phyloP scores from a whole-genome alignment of 2,888 invertebrate genomes.

The Calephelis perditalis region DNA sequence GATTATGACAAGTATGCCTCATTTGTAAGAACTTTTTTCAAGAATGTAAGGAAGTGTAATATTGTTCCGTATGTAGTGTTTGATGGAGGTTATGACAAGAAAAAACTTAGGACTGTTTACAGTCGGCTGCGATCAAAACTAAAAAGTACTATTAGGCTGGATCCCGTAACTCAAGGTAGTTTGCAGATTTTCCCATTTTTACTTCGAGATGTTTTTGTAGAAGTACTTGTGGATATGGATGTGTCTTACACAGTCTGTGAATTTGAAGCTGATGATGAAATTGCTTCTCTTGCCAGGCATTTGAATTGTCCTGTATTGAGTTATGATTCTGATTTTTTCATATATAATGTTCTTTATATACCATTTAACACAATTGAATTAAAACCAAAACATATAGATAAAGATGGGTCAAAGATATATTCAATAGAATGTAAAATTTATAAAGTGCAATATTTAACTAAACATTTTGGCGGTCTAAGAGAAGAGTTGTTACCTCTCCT shows the following conservation, averaged over 20 bases:
- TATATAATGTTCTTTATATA: conserved; percentile 90
- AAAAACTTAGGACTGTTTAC: conserved; percentile 83
- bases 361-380: conserved; percentile 83
- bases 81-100: conserved; percentile 87
- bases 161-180: conserved; percentile 73
- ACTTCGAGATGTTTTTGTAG: conserved; percentile 85
- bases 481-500: conserved; percentile 85
- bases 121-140: conserved; percentile 80
- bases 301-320: conserved; percentile 92
- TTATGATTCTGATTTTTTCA: conserved; percentile 96
- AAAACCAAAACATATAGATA: conserved; percentile 49
- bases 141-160: conserved; percentile 73
- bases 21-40: conserved; percentile 82
- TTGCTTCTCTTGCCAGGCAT: conserved; percentile 88
- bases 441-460: conserved; percentile 82
- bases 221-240: conserved; percentile 81
- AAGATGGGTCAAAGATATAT: conserved; percentile 46
- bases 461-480: conserved; percentile 81
- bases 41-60: conserved; percentile 82
- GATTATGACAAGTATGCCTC: conserved; percentile 89
- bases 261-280: conserved; percentile 94
- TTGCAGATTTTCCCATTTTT: conserved; percentile 85
- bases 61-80: conserved; percentile 85
- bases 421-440: conserved; percentile 85
- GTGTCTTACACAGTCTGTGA: conserved; percentile 85